A percentile compares a stretch with the other conserved stretches of the same genome.
phyloP scores from a whole-genome alignment of 64 coral and sea anemone species.

The Pocillopora damicornis region DNA sequence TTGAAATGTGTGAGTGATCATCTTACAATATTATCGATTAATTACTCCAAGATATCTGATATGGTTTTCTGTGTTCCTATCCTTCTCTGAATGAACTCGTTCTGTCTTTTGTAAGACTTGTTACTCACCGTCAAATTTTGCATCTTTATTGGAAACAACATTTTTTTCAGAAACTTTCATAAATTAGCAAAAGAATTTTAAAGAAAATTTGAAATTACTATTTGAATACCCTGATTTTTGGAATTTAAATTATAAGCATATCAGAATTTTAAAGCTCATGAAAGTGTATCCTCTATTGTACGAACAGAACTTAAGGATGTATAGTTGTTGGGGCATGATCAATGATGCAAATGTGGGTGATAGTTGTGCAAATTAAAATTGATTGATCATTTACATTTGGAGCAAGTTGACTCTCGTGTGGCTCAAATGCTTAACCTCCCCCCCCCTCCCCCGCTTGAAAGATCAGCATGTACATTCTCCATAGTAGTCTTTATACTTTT shows the following conservation, averaged over 20 bases:
- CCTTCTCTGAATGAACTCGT: background rate
- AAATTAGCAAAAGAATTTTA: no score
- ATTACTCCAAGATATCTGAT: background rate
- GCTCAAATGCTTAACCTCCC: background rate
- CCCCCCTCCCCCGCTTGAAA: no score
- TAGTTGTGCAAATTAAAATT: conserved; percentile 9
- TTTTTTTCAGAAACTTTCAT: no score
- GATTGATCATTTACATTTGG: conserved; percentile 16
- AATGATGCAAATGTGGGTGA: background rate
- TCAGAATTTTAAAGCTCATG: no score
- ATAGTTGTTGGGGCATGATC: background rate
- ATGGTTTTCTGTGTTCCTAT: background rate
- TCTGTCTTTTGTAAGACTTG: background rate
- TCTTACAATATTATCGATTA: background rate
- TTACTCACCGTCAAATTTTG: background rate
- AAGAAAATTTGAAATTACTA: no score
- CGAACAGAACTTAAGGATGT: background rate
- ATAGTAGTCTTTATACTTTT: no score
- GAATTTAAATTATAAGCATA: no score
- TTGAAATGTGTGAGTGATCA: background rate
- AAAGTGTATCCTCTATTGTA: background rate
- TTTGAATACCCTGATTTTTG: no score
- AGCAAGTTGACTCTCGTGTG: background rate
- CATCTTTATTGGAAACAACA: no score
- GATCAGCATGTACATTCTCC: no score